phyloP scores from a whole-genome alignment of 2,797 vertebrate genomes.

The Euphonia xanthogaster region DNA sequence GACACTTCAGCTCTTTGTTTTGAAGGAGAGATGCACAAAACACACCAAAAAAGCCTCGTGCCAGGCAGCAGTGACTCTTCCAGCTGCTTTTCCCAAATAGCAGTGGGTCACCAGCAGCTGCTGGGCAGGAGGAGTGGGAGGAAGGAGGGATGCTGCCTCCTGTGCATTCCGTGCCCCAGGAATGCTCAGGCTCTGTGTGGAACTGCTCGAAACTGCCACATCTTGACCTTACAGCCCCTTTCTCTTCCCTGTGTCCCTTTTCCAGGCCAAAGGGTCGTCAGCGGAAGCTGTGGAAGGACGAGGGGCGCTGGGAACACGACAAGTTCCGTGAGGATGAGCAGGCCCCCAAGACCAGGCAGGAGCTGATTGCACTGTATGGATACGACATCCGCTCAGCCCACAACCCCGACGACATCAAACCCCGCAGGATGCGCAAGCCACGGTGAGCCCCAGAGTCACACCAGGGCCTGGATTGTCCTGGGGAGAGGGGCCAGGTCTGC shows the following conservation, averaged over 20 bases:
- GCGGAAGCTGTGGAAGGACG: conserved; percentile 95
- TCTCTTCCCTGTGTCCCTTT: neutral
- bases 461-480: accelerated
- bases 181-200: accelerated
- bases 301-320: conserved; percentile 96
- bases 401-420: conserved; percentile 81
- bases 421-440: conserved; percentile 82
- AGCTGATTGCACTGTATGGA: conserved; percentile 93
- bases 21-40: neutral
- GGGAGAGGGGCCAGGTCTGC: neutral
- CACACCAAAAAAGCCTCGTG: accelerated
- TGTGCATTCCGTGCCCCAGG: neutral
- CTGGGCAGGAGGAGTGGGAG: neutral
- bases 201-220: neutral
- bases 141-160: neutral
- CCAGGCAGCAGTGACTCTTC: neutral
- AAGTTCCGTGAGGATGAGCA: conserved; percentile 95
- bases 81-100: neutral
- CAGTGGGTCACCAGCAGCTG: neutral
- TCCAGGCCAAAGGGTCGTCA: conserved; percentile 91
- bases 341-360: conserved; percentile 93
- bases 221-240: neutral
- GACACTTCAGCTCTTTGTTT: neutral
- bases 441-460: conserved; percentile 74
- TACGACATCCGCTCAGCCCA: conserved; percentile 93